Evolutionary conservation across 1,140 invertebrate genomes (phyloP).

Genomic region (Pachypeltis micranthus): DNA sequence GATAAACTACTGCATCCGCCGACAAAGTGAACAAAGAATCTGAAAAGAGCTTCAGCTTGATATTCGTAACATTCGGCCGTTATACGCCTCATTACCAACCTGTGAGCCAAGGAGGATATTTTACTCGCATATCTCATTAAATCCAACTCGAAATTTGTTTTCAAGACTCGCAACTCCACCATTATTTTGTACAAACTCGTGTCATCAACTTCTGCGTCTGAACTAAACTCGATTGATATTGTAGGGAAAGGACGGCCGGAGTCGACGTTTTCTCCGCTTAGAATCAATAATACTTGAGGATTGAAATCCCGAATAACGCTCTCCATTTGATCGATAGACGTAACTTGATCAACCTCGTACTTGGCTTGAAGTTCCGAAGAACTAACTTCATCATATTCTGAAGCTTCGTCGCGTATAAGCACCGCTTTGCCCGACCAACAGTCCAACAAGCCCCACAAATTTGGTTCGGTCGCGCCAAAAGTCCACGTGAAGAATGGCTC

Average conservation of each 20-base stretch:
- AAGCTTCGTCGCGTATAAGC: background rate
- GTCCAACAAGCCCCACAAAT: background rate
- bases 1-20: slow-evolving; percentile 74
- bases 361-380: background rate
- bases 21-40: slow-evolving; percentile 66
- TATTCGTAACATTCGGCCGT: slow-evolving; percentile 67
- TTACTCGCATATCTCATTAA: slow-evolving; percentile 83
- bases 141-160: slow-evolving; percentile 75
- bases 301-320: background rate
- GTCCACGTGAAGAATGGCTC: background rate
- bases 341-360: background rate
- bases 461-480: background rate
- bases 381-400: background rate
- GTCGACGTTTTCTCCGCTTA: background rate
- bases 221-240: background rate
- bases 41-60: slow-evolving; percentile 80
- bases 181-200: background rate
- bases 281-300: background rate
- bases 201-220: background rate
- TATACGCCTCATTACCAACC: slow-evolving; percentile 55
- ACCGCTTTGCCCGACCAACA: background rate
- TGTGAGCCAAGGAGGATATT: slow-evolving; percentile 90
- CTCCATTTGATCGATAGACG: background rate
- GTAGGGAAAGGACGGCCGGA: background rate
- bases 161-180: slow-evolving; percentile 57